phyloP scores from a whole-genome alignment of 2,888 invertebrate genomes.

The Cosmia trapezina region DNA sequence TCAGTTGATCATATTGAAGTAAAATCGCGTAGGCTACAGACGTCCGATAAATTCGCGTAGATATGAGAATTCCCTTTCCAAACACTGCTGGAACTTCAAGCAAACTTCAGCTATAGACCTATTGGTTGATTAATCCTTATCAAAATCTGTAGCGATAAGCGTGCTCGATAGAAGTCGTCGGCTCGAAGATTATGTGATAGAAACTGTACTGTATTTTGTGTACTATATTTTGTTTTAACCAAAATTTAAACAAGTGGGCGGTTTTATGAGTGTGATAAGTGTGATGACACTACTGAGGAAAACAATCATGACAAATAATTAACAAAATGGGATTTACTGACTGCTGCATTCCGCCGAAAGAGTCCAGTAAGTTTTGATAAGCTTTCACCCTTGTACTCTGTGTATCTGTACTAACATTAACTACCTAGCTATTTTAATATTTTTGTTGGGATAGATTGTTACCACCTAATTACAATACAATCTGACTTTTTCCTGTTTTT shows the following conservation, averaged over 20 bases:
- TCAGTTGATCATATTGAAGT: constrained; percentile 25
- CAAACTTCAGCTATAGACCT: constrained; percentile 18
- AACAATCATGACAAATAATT: constrained; percentile 49
- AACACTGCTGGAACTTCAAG: constrained; percentile 17
- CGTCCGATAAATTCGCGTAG: constrained; percentile 8
- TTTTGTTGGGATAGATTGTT: background rate
- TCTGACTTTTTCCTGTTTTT: background rate
- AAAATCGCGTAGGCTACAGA: constrained; percentile 48
- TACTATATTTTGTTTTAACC: constrained; percentile 26
- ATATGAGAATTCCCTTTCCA: constrained; percentile 26
- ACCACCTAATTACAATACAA: background rate
- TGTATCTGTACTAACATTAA: background rate
- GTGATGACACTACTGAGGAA: constrained; percentile 22
- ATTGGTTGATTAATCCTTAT: constrained; percentile 58
- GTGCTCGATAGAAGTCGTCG: constrained; percentile 28
- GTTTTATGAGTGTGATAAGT: constrained; percentile 33
- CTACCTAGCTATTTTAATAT: background rate
- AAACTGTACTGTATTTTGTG: no score
- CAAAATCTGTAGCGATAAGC: constrained; percentile 57
- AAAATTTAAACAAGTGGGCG: constrained; percentile 27
- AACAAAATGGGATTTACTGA: constrained; percentile 81
- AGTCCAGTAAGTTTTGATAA: constrained; percentile 81
- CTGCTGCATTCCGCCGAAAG: constrained; percentile 80
- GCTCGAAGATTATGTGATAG: constrained; percentile 23
- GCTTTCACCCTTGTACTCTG: background rate